Conservation (phyloP, 2,113 vertebrate species). For the Brachypodius melanocephalos region DNA sequence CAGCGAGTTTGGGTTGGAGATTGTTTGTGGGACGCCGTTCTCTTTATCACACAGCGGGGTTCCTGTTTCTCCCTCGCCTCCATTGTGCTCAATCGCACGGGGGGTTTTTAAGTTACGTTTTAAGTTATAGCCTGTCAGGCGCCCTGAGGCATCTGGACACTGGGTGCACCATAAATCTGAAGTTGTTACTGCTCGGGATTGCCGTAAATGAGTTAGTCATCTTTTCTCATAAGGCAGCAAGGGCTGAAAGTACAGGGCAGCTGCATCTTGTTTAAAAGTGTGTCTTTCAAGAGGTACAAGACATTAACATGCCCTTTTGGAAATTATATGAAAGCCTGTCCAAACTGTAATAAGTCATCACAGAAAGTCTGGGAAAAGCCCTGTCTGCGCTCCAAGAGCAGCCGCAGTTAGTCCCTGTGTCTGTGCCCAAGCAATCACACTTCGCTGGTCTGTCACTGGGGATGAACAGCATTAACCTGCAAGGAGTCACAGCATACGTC, state of each 20-base stretch:
- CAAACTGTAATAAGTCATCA: neutral
- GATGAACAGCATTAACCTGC: neutral
- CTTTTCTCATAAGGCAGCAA: constrained; percentile 28
- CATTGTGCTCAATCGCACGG: neutral
- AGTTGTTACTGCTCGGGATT: neutral
- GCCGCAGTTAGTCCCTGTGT: neutral
- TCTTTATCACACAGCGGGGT: neutral
- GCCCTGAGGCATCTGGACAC: neutral
- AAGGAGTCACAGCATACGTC: neutral
- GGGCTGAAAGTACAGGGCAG: neutral
- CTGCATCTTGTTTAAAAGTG: constrained; percentile 26
- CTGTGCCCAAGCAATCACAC: neutral
- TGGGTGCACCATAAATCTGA: constrained; percentile 13
- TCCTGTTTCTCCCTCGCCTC: neutral
- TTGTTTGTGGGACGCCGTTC: neutral
- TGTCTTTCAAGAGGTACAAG: constrained; percentile 33
- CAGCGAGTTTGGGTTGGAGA: neutral
- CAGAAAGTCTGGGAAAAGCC: neutral
- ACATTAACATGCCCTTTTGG: neutral
- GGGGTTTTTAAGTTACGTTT: neutral
- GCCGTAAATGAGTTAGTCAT: constrained; percentile 17
- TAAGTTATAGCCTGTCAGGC: constrained; percentile 10
- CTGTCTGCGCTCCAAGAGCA: neutral
- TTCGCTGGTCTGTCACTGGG: neutral
- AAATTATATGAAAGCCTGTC: neutral